These are phyloP conservation scores for Seriola aureovittata DNA, from an alignment of 2,113 vertebrate genomes.

Conservation along the genomic window DNA sequence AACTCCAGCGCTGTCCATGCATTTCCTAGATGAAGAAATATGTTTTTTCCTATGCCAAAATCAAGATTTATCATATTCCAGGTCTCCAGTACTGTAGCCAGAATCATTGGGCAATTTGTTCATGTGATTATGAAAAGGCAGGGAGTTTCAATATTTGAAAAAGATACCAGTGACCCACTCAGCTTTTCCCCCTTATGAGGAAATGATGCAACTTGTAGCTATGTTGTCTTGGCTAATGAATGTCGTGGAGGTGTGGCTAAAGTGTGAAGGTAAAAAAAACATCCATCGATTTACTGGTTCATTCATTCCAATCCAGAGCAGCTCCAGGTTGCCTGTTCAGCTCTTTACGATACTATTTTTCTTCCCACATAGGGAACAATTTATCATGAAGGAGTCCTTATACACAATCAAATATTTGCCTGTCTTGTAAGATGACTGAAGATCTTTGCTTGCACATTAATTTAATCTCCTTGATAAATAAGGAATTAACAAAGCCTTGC, in stretches of 20 bases:
- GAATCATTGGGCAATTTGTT: not conserved
- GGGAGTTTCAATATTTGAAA: conserved; percentile 16
- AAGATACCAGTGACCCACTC: not conserved
- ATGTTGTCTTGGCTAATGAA: not conserved
- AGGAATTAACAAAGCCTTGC: no score
- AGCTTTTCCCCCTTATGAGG: not conserved
- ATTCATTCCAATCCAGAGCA: conserved; percentile 40
- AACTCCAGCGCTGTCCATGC: not conserved
- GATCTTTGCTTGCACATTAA: not conserved
- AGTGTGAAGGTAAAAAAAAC: not conserved
- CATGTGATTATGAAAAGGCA: not conserved
- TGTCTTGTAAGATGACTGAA: not conserved
- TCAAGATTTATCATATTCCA: not conserved
- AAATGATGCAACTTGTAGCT: conserved; percentile 44
- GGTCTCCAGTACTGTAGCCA: not conserved
- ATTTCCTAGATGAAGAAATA: not conserved
- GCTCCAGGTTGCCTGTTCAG: not conserved
- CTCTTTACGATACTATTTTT: not conserved
- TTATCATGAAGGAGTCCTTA: not conserved
- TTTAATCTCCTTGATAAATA: not conserved
- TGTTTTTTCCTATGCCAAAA: conserved; percentile 9
- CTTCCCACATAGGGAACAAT: not conserved
- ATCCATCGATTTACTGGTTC: conserved; percentile 23
- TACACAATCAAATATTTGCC: no score
- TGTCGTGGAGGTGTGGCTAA: not conserved